Percentiles rank a stretch among this genome's conserved stretches.
phyloP scores from a whole-genome alignment of 2,888 invertebrate genomes.

The Plebejus anna region DNA sequence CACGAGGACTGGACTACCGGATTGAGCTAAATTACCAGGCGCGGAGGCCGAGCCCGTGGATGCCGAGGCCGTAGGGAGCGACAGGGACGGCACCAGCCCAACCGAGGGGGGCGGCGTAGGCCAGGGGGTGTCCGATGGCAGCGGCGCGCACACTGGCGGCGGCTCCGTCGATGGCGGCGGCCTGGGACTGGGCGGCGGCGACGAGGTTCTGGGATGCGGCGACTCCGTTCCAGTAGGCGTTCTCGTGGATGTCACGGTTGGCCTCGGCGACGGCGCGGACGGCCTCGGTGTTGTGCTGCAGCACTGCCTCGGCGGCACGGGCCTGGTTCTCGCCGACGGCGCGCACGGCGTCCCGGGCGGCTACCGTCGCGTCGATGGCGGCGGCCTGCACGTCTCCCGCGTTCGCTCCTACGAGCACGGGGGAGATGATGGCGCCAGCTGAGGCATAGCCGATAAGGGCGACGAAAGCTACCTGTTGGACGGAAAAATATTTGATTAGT shows the following conservation, averaged over 20 bases:
- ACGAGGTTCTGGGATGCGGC: conserved; percentile 67
- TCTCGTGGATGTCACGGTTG: conserved; percentile 66
- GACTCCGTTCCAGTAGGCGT: conserved; percentile 67
- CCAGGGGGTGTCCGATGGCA: conserved; percentile 41
- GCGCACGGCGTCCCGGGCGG: conserved; percentile 60
- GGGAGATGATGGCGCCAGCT: conserved; percentile 59
- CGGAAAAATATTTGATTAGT: background rate
- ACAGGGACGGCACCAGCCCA: conserved; percentile 39
- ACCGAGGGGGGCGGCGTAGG: conserved; percentile 39
- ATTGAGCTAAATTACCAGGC: conserved; percentile 54
- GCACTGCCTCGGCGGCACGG: conserved; percentile 63
- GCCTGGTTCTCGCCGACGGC: conserved; percentile 60
- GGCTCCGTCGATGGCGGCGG: conserved; percentile 60
- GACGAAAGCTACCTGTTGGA: conserved; percentile 64
- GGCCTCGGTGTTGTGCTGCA: conserved; percentile 64
- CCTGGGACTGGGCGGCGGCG: conserved; percentile 70
- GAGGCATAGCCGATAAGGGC: conserved; percentile 75
- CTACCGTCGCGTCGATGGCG: conserved; percentile 67
- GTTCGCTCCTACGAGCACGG: conserved; percentile 60
- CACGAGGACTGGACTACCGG: conserved; percentile 30
- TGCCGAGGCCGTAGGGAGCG: conserved; percentile 42
- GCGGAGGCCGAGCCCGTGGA: conserved; percentile 45
- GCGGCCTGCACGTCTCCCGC: conserved; percentile 70
- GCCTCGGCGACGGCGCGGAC: conserved; percentile 59
- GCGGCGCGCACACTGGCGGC: conserved; percentile 51